Percentiles rank a stretch among this genome's conserved stretches.
phyloP scores from a whole-genome alignment of 2,797 vertebrate genomes.

The Clamator glandarius region DNA sequence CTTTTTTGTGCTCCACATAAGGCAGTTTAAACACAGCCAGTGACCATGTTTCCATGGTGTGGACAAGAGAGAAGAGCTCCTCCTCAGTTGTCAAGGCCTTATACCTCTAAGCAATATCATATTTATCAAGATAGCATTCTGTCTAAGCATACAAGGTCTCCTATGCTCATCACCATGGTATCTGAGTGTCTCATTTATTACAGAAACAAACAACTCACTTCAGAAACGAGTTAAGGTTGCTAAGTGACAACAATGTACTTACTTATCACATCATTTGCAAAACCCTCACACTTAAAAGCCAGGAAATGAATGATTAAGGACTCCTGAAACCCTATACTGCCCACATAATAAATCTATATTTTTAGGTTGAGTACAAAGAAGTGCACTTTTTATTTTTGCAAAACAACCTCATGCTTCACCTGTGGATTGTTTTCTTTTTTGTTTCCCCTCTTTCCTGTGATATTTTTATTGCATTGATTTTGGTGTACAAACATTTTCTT shows the following conservation, averaged over 20 bases:
- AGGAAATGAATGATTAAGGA: slow-evolving; percentile 59
- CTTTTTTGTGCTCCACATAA: not conserved
- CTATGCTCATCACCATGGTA: slow-evolving; percentile 64
- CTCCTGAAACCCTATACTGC: slow-evolving; percentile 37
- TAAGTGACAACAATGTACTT: slow-evolving; percentile 73
- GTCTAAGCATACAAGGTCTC: slow-evolving; percentile 30
- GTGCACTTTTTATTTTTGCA: not conserved
- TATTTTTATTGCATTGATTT: not conserved
- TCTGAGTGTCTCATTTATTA: slow-evolving; percentile 65
- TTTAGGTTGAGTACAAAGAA: slow-evolving; percentile 23
- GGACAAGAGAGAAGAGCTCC: not conserved
- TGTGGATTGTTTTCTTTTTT: not conserved
- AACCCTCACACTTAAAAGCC: slow-evolving; percentile 59
- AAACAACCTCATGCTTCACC: slow-evolving; percentile 1
- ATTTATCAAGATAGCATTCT: not conserved
- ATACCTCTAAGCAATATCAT: not conserved
- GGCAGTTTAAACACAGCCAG: not conserved
- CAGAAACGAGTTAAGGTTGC: slow-evolving; percentile 69
- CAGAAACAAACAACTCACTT: slow-evolving; percentile 70
- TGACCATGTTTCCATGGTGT: not conserved
- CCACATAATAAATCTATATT: slow-evolving; percentile 21
- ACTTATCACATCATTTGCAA: slow-evolving; percentile 66
- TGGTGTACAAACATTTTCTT: not conserved
- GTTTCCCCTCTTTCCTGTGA: not conserved
- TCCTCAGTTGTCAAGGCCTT: not conserved